A percentile compares a stretch with the other conserved stretches of the same genome.
Conservation (phyloP, 2,888 invertebrate species). For the Entomobrya proxima region DNA sequence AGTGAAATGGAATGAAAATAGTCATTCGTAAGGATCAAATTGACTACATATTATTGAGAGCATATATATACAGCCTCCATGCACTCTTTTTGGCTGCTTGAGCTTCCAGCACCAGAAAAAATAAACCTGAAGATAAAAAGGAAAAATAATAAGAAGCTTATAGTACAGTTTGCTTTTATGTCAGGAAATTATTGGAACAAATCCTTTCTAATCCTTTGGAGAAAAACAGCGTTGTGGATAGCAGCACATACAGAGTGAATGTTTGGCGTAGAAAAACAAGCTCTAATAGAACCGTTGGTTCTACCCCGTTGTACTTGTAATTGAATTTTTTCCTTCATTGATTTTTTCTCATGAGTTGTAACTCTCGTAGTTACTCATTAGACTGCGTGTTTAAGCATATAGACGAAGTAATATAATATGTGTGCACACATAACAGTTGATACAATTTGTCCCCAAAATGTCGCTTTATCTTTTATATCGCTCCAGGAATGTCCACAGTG, state of each 20-base stretch:
- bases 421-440: not conserved
- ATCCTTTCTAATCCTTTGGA: too few species aligned
- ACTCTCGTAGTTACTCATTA: not conserved
- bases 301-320: not conserved
- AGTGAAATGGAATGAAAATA: conserved; percentile 15
- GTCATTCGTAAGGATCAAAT: too few species aligned
- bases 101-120: too few species aligned
- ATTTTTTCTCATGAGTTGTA: not conserved
- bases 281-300: too few species aligned
- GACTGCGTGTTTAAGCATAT: not conserved
- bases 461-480: conserved; percentile 9
- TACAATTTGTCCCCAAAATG: conserved; percentile 27
- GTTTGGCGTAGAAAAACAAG: too few species aligned
- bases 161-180: too few species aligned
- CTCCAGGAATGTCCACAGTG: not conserved
- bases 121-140: too few species aligned
- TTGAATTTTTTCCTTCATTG: conserved; percentile 26
- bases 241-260: too few species aligned
- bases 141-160: too few species aligned
- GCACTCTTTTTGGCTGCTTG: too few species aligned
- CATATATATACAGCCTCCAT: not conserved
- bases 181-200: too few species aligned
- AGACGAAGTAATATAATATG: not conserved
- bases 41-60: not conserved
- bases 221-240: too few species aligned